These are phyloP conservation scores for Corynorhinus townsendii DNA, from an alignment of 2,113 vertebrate species.

Conservation along the genomic window DNA sequence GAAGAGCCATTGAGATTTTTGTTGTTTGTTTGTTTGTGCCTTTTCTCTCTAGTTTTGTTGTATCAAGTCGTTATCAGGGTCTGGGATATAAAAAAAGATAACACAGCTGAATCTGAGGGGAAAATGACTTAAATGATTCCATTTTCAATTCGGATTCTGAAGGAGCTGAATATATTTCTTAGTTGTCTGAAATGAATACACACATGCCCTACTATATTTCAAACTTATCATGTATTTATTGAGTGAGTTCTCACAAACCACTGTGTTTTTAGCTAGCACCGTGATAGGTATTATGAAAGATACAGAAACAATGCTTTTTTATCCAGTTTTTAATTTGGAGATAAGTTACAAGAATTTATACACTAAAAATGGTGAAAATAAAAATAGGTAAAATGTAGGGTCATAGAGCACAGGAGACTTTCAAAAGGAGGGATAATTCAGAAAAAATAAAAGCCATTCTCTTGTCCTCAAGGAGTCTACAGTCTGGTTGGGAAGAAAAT, in stretches of 20 bases:
- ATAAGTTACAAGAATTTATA: background rate
- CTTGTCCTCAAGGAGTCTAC: background rate
- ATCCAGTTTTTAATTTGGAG: background rate
- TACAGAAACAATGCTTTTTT: background rate
- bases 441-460: background rate
- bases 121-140: background rate
- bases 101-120: background rate
- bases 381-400: background rate
- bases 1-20: background rate
- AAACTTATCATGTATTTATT: background rate
- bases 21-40: background rate
- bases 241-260: background rate
- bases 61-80: background rate
- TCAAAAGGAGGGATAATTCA: background rate
- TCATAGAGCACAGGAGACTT: background rate
- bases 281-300: background rate
- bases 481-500: background rate
- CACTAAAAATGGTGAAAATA: background rate
- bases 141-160: background rate
- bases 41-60: background rate
- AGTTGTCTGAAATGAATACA: slow-evolving; percentile 6
- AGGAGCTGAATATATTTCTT: background rate
- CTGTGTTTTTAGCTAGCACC: background rate
- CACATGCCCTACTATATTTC: background rate
- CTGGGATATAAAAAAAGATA: background rate